phyloP scores from a whole-genome alignment of 2,888 invertebrate genomes.

The Panopea generosa region DNA sequence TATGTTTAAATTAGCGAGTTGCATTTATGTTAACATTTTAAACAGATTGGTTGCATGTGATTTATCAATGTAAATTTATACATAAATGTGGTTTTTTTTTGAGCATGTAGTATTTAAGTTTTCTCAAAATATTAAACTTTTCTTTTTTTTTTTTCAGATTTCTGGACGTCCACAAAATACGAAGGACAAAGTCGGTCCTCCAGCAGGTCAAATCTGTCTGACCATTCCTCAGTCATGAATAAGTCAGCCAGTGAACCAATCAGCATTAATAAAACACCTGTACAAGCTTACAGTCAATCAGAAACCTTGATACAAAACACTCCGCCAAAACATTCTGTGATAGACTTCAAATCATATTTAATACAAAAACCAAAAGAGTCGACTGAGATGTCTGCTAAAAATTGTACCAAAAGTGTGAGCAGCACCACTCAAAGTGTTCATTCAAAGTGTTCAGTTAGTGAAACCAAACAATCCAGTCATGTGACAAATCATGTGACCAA shows the following conservation, averaged over 20 bases:
- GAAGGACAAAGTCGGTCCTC: constrained; percentile 61
- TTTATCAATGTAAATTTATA: no score
- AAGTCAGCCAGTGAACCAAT: constrained; percentile 80
- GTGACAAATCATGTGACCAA: constrained; percentile 27
- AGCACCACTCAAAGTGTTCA: constrained; percentile 57
- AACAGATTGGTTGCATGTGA: no score
- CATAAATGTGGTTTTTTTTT: no score
- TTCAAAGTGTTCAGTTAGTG: constrained; percentile 53
- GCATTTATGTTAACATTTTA: no score
- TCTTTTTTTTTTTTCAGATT: constrained; percentile 77
- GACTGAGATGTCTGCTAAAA: constrained; percentile 1
- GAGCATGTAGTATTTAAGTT: no score
- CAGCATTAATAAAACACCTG: constrained; percentile 66
- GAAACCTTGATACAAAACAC: constrained; percentile 49
- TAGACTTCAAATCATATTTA: constrained; percentile 68
- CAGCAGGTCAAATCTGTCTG: constrained; percentile 56
- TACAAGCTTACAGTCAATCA: constrained; percentile 56
- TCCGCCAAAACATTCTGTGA: constrained; percentile 67
- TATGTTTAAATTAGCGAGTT: no score
- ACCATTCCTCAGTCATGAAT: constrained; percentile 66
- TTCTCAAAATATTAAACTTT: no score
- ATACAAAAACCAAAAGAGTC: constrained; percentile 46
- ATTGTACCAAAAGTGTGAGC: constrained; percentile 19
- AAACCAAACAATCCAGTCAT: no score
- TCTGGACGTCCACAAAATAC: constrained; percentile 80